Evolutionary conservation across 2,888 invertebrate genomes (phyloP), one percentile per base, ranked within the genome.

Genomic region (Hemistola chrysoprasaria): DNA sequence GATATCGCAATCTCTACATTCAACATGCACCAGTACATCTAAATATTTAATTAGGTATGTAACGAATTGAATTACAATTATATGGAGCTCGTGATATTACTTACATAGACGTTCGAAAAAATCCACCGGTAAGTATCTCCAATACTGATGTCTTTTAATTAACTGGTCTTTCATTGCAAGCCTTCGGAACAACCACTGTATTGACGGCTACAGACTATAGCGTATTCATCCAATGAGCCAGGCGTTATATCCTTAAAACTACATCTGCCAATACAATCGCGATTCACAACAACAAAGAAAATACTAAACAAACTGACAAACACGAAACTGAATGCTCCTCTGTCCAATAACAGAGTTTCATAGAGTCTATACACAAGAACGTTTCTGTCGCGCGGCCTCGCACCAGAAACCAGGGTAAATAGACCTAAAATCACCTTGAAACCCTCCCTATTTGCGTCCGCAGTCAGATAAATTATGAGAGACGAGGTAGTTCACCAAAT

Each of bases 301-400:
- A 69, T 63, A 76, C 77, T 70, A 71, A 79, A 68, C 71, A 67
- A 59, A 71, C 76, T 60, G 65, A 73, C 79, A 71, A 66, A 74
- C 77, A 62, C 66, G n/a, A 62, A 56, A 64, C 72, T 81, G 72
- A 84, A 83, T 78, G 78, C 65, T 67, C 55, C 70, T 71, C 82
- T 85, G 82, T 85, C 80, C 77, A 71, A 78, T 78, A 84, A 84
- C 84, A 86, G 82, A 75, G 80, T 81, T 77, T 72, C 82, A 80
- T 71, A 86, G 85, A 78, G 72, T 73, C 73, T 71, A n/a, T n/a
- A 71, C 69, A 83, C 78, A 81, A 82, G 79, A 81, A 66, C 75
- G 63, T 70, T 77, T 80, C 79, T 85, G 84, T 86, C 78, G 69
- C 71, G 57, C 75, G 82, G 75, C 83, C 84, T 83, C 84, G 81